Percentiles rank a stretch among this genome's conserved stretches.
phyloP scores from a whole-genome alignment of 2,888 invertebrate genomes.

The Clusia tigrina region DNA sequence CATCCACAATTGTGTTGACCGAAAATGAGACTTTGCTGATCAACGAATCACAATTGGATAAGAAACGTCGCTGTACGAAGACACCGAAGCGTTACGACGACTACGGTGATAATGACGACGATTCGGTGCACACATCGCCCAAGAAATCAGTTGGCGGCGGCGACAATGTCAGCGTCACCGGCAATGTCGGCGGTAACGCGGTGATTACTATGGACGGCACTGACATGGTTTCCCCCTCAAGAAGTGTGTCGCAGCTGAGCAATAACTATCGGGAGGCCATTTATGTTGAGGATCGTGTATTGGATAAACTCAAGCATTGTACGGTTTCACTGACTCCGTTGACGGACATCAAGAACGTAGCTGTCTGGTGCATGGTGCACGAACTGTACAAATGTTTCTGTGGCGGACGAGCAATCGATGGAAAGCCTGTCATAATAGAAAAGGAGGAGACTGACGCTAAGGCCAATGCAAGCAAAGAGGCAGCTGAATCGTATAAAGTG shows the following conservation, averaged over 20 bases:
- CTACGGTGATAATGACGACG: conserved; percentile 55
- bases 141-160: conserved; percentile 26
- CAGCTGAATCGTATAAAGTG: conserved; percentile 31
- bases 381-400: conserved; percentile 74
- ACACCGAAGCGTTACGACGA: conserved; percentile 71
- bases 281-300: conserved; percentile 45
- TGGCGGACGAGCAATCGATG: conserved; percentile 61
- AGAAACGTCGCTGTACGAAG: conserved; percentile 68
- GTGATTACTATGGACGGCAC: conserved; percentile 18
- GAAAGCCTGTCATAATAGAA: conserved; percentile 54
- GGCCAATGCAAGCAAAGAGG: conserved; percentile 34
- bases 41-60: conserved; percentile 66
- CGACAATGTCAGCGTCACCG: conserved; percentile 14
- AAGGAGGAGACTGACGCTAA: conserved; percentile 44
- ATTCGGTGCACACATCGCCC: conserved; percentile 26
- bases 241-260: conserved; percentile 14
- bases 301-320: conserved; percentile 53
- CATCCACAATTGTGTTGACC: conserved; percentile 74
- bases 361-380: conserved; percentile 74
- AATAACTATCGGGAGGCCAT: conserved; percentile 38
- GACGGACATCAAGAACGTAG: conserved; percentile 64
- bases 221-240: conserved; percentile 9
- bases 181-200: conserved; percentile 17
- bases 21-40: conserved; percentile 73
- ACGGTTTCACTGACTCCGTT: conserved; percentile 53